Evolutionary conservation across 2,888 invertebrate genomes (phyloP).

Genomic region (Crocallis elinguaria): DNA sequence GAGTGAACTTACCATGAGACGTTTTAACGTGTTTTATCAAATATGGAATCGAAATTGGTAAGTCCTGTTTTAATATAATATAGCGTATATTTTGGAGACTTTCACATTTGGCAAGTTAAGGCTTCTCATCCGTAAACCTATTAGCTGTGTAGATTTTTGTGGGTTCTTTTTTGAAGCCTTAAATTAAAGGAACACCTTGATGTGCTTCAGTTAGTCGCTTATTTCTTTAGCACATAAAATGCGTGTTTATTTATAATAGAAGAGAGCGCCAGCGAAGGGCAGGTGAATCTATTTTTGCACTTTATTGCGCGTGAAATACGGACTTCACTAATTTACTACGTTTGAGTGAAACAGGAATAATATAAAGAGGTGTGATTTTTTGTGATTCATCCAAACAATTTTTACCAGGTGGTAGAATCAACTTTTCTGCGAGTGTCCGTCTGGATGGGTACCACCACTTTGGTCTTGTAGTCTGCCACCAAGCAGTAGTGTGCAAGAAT

Average conservation of each 20-base stretch:
- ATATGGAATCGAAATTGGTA: conserved; percentile 18
- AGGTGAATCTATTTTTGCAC: conserved; percentile 22
- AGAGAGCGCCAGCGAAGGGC: conserved; percentile 14
- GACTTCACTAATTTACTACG: conserved; percentile 16
- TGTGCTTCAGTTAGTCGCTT: neutral
- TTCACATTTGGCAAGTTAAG: too few relatives aligned
- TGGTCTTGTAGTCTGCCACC: too few relatives aligned
- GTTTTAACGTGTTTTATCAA: neutral
- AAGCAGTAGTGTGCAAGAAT: too few relatives aligned
- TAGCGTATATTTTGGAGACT: too few relatives aligned
- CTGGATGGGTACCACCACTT: too few relatives aligned
- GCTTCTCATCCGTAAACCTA: too few relatives aligned
- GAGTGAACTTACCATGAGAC: conserved; percentile 8
- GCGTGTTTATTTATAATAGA: conserved; percentile 6
- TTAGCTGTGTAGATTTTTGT: too few relatives aligned
- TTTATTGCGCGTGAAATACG: conserved; percentile 25
- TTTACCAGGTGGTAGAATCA: too few relatives aligned
- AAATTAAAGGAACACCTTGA: neutral
- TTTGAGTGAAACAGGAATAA: conserved; percentile 3
- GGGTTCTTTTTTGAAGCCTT: too few relatives aligned
- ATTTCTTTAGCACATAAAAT: conserved; percentile 1
- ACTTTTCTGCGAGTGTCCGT: too few relatives aligned
- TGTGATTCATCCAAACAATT: neutral
- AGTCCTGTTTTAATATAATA: neutral
- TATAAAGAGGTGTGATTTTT: neutral